Percentiles rank a stretch among this genome's conserved stretches.
Conservation (phyloP, 2,888 invertebrate genomes). For the Carcina quercana region DNA sequence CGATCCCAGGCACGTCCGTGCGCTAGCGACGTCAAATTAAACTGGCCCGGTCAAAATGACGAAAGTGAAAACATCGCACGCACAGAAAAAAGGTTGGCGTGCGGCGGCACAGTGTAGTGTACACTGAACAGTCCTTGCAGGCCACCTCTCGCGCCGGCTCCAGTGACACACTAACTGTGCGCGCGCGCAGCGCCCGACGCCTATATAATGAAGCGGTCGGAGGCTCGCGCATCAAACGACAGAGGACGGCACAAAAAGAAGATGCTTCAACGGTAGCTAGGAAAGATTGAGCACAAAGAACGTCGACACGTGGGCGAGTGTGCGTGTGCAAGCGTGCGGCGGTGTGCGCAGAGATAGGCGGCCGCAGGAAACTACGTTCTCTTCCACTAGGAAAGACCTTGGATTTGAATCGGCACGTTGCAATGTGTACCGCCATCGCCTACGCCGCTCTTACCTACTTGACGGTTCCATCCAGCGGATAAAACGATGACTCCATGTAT, state of each 20-base stretch:
- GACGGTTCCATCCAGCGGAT: conserved; percentile 46
- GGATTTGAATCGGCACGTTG: conserved; percentile 72
- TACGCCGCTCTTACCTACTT: conserved; percentile 67
- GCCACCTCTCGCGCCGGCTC: conserved; percentile 69
- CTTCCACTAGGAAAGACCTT: conserved; percentile 76
- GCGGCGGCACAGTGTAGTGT: conserved; percentile 39
- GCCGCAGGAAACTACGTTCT: conserved; percentile 75
- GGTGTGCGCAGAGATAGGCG: conserved; percentile 70
- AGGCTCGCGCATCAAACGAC: conserved; percentile 62
- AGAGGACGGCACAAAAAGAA: conserved; percentile 66
- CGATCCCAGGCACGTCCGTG: conserved; percentile 68
- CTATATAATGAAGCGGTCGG: conserved; percentile 68
- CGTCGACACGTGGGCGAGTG: conserved; percentile 63
- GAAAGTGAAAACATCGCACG: conserved; percentile 75
- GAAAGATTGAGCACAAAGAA: conserved; percentile 68
- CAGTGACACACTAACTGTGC: conserved; percentile 71
- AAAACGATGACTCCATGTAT: conserved; percentile 43
- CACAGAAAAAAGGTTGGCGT: conserved; percentile 69
- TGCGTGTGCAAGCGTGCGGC: conserved; percentile 62
- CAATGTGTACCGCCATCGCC: conserved; percentile 72
- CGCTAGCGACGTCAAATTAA: conserved; percentile 71
- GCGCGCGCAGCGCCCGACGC: conserved; percentile 66
- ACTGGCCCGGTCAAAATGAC: conserved; percentile 74
- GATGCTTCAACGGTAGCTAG: conserved; percentile 68
- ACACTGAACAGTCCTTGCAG: conserved; percentile 67